Conservation (phyloP, 2,888 invertebrate genomes). For the Amphiduros pacificus region DNA sequence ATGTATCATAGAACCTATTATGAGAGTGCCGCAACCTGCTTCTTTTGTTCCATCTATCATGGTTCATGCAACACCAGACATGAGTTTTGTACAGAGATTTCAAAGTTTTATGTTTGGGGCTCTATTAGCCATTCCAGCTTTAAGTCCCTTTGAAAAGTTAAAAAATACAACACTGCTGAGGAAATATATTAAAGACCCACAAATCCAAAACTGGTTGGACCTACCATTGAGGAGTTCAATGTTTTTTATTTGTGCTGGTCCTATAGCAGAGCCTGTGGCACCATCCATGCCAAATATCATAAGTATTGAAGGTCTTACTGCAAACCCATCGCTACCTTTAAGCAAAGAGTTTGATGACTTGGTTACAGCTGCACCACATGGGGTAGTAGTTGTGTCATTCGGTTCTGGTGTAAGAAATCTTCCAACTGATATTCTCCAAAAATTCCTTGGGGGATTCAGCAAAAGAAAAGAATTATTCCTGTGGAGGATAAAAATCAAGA, state of each 20-base stretch:
- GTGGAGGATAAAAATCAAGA: neutral
- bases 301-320: slow-evolving; percentile 2
- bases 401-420: neutral
- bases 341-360: neutral
- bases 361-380: neutral
- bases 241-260: neutral
- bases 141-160: neutral
- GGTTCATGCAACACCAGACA: neutral
- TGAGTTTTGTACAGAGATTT: slow-evolving; percentile 1
- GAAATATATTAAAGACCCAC: slow-evolving; percentile 6
- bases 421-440: neutral
- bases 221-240: neutral
- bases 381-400: slow-evolving; percentile 5
- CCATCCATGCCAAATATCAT: slow-evolving; percentile 15
- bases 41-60: neutral
- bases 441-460: slow-evolving; percentile 1
- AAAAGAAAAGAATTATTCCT: neutral
- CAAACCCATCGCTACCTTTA: slow-evolving; percentile 3
- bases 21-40: slow-evolving; percentile 3
- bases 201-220: neutral
- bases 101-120: neutral
- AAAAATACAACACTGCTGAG: neutral
- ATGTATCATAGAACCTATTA: neutral
- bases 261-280: neutral
- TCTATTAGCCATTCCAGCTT: neutral